Evolutionary conservation across 2,888 invertebrate species (phyloP).

Genomic region (Drymonia ruficornis): DNA sequence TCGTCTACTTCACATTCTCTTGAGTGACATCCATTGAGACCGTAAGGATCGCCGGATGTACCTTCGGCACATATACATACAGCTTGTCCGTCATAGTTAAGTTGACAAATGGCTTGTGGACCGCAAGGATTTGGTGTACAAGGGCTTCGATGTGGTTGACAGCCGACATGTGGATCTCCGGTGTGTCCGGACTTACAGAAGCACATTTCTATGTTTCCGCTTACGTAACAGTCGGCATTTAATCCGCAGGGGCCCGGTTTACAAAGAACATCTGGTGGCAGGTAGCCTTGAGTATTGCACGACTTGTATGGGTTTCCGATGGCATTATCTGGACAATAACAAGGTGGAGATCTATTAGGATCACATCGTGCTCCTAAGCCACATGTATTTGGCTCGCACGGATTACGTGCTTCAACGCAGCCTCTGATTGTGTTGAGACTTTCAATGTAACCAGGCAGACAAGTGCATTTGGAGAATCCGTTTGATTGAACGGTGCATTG

Average conservation of each 20-base stretch:
- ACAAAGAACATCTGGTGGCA: conserved; percentile 87
- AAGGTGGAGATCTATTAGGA: conserved; percentile 90
- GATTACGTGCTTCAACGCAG: conserved; percentile 91
- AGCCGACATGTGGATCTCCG: conserved; percentile 93
- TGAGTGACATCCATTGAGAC: conserved; percentile 89
- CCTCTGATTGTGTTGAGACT: conserved; percentile 95
- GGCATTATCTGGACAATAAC: conserved; percentile 93
- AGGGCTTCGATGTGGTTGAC: conserved; percentile 88
- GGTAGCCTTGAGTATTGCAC: conserved; percentile 84
- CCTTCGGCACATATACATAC: conserved; percentile 91
- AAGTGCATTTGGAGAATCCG: conserved; percentile 95
- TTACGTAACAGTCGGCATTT: conserved; percentile 93
- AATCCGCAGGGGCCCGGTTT: conserved; percentile 93
- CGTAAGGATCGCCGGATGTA: conserved; percentile 90
- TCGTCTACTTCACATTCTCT: conserved; percentile 92
- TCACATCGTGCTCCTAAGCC: conserved; percentile 92
- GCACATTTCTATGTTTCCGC: conserved; percentile 92
- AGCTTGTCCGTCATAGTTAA: conserved; percentile 88
- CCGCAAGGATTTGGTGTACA: conserved; percentile 94
- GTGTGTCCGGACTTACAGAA: conserved; percentile 90
- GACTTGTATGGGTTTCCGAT: conserved; percentile 93
- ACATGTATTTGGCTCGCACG: conserved; percentile 93
- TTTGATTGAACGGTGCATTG: conserved; percentile 91
- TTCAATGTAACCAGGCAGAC: conserved; percentile 92
- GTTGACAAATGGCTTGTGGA: conserved; percentile 89